Evolutionary conservation across 1,140 invertebrate genomes (phyloP), one percentile per base, ranked within the genome.

Genomic region (Zelostemma sp.): DNA sequence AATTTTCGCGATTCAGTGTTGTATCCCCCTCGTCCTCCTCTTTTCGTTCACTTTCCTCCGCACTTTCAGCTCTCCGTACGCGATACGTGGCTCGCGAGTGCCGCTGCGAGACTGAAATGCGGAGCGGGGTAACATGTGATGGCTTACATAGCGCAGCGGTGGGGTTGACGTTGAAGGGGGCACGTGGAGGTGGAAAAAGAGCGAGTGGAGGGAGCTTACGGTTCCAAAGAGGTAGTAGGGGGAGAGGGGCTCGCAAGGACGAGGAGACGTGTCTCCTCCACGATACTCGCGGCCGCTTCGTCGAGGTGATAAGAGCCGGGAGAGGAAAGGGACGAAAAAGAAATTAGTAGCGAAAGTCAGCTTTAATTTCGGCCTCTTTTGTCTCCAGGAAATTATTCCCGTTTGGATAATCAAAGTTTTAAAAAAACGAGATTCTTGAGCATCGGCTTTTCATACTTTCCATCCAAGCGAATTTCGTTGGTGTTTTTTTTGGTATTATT

Each of bases 21-120:
- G 0, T 50, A 16, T 51, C 21, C 38, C 25, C 43, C 45, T 21
- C 21, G 14, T 56, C 15, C 69, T 48, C 46, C 28, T 57, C 58
- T 14, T 43, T 16, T 63, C 57, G 38, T 21, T 70, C 64, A 49
- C 53, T 64, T 50, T 59, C 67, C 49, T 64, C 72, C 61, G 65
- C 68, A 63, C 68, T 58, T 58, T 70, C 65, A 57, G 62, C 60
- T 71, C 21, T 64, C 65, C 59, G 54, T 67, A 55, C 72, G 57
- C 72, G 73, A 72, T 74, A 65, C 70, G 38, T 74, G 73, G 70
- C 76, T 76, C 77, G 75, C 82, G 82, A 82, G 62, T 81, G 73
- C 73, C 79, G 78, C 77, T 81, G 79, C 82, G 80, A 81, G 81
- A 85, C 83, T 85, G 79, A 76, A 82, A 73, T 63, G 77, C 80